Evolutionary conservation across 2,888 invertebrate species (phyloP), one percentile per base, ranked within the genome.

Genomic region (Meiosimyza decipiens): DNA sequence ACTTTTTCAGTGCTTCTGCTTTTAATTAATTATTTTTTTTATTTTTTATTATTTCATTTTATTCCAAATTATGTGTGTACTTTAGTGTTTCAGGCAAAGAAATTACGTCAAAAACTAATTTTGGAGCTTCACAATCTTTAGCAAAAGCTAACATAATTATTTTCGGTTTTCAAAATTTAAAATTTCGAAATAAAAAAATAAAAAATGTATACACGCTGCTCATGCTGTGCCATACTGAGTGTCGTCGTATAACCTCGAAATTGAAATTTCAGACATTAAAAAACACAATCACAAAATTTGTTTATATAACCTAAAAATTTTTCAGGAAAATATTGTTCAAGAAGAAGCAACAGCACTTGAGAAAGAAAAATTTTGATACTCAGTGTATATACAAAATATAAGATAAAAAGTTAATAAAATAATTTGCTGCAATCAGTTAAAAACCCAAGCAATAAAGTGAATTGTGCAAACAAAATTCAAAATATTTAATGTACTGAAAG

Each of bases 251-350:
- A 63, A 68, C 55, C 50, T 65, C 49, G 59, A 72, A 65, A 75
- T 51, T 55, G 67, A 67, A 63, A 18, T 18, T 18, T 47, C 28
- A 49, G 71, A 49, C 62, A 71, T 63, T 63, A 47, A 12, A 4
- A 57, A 50, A 65, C 15, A 65, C 51, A 65, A 65, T 22, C 22
- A 51, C 3, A 49, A 47, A 74, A 72, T 71, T 75, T 74, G 73
- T 76, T 76, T 76, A 76, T 72, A 73, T 74, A 74, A 74, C 70
- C 73, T 68, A 73, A 68, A 72, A 67, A 67, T 54, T n/a, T 40
- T 64, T 49, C 63, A 62, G 64, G 40, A 55, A 68, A 72, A 54
- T 60, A 22, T 52, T 28, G 64, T 59, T 59, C 55, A 57, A 59
- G 18, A 64, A 16, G 51, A 75, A 69, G 52, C 47, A 57, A 51